Base-by-base conservation (phyloP, 2,113 vertebrate species). In the Dicaeum eximium region DNA sequence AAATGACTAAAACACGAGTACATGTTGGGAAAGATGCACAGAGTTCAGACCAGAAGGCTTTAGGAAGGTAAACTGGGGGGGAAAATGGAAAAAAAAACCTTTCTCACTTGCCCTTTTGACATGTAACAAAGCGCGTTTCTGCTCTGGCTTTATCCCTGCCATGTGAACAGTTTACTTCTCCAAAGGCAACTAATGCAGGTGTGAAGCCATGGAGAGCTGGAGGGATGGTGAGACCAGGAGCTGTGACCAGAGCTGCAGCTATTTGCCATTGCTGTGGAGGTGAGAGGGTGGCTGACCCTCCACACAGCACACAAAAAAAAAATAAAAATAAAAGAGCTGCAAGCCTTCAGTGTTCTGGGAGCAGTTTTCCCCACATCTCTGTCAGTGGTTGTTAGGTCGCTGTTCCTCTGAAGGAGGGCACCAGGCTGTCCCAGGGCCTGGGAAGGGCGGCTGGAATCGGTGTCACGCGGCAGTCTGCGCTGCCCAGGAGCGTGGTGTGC, bases 391-490 rank as follows among this genome's bases (percentile, higher is more conserved):
- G 67, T 66, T 57, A 44, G 0, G 0, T 11, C 0, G 3, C 33
- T 51, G 27, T 79, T 47, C 19, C 48, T 69, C 51, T 1, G 4
- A 38, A 33, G 58, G 56, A 42, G 18, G 0, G 3, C 27, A 3
- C 8, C 0, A 17, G 0, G 35, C 62, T 37, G 37, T 61, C 37
- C 72, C 16, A 6, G 0, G 0, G 53, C 14, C n/a, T 0, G 0
- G 2, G 4, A 44, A 53, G 64, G 42, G 45, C 3, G 8, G 72
- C 20, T 61, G 70, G 44, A 15, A 23, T 10, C 0, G 0, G 38
- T 7, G 37, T 17, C 0, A 0, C n/a, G 33, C 2, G 22, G 69
- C 44, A 62, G 42, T 0, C 0, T 15, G 45, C 2, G 7, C 80
- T 64, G 44, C 53, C 28, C 1, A 1, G 53, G 37, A 78, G 25